phyloP scores from a whole-genome alignment of 1,140 invertebrate species.

The Glossosoma conforme region DNA sequence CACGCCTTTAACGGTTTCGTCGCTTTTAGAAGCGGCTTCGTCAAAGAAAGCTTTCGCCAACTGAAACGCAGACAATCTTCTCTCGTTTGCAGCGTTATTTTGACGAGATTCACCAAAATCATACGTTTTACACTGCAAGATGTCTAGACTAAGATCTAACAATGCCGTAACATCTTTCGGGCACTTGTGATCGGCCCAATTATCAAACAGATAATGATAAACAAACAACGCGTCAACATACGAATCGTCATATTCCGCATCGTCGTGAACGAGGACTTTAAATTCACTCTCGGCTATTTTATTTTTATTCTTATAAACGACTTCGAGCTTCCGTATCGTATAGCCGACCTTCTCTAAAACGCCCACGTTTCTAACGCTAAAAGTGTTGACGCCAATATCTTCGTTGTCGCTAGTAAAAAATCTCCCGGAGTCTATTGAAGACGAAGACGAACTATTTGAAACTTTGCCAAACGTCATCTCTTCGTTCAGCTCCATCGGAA shows the following conservation, averaged over 20 bases:
- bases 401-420: slow-evolving; percentile 13
- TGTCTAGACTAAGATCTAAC: slow-evolving; percentile 56
- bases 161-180: slow-evolving; percentile 55
- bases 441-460: slow-evolving; percentile 10
- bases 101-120: slow-evolving; percentile 9
- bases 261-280: background rate
- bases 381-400: slow-evolving; percentile 33
- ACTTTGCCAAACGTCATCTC: slow-evolving; percentile 43
- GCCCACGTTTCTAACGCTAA: slow-evolving; percentile 55
- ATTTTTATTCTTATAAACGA: slow-evolving; percentile 37
- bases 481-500: slow-evolving; percentile 63
- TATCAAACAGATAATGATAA: slow-evolving; percentile 65
- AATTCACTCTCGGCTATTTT: slow-evolving; percentile 26
- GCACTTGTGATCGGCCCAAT: slow-evolving; percentile 63
- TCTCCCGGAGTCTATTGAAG: too few relatives aligned
- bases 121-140: slow-evolving; percentile 39
- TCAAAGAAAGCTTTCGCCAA: slow-evolving; percentile 29
- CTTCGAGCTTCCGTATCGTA: slow-evolving; percentile 55
- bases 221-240: slow-evolving; percentile 37
- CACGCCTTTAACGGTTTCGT: slow-evolving; percentile 5
- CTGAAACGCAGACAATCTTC: slow-evolving; percentile 26
- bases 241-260: slow-evolving; percentile 19
- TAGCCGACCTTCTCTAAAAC: slow-evolving; percentile 59
- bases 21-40: slow-evolving; percentile 17
- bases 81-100: background rate